Percentiles rank a stretch among this genome's conserved stretches.
phyloP scores from a whole-genome alignment of 2,888 invertebrate species.

The Flexamia atlantica region DNA sequence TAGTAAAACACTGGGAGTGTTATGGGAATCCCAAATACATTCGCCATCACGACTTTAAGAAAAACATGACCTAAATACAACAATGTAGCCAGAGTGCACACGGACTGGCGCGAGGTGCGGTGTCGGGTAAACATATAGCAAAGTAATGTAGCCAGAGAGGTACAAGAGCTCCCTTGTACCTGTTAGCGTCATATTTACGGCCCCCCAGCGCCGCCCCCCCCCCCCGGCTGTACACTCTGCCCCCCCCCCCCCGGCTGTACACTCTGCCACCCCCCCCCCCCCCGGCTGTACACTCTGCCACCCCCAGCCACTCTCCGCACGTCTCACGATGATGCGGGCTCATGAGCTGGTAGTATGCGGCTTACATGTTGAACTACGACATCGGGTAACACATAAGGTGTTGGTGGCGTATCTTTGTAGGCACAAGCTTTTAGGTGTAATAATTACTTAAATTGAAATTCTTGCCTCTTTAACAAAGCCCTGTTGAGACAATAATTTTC shows the following conservation, averaged over 20 bases:
- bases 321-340: neutral
- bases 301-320: neutral
- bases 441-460: too few relatives aligned
- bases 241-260: neutral
- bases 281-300: neutral
- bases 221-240: neutral
- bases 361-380: neutral
- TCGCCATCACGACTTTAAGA: too few relatives aligned
- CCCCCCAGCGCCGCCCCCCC: neutral
- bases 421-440: too few relatives aligned
- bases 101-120: too few relatives aligned
- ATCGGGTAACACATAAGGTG: too few relatives aligned
- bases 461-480: too few relatives aligned
- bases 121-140: conserved; percentile 27
- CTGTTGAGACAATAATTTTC: too few relatives aligned
- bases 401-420: too few relatives aligned
- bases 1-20: too few relatives aligned
- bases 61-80: too few relatives aligned
- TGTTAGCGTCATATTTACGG: conserved; percentile 21
- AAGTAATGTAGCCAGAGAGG: conserved; percentile 34
- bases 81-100: too few relatives aligned
- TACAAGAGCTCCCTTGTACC: conserved; percentile 27
- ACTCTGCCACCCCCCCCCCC: neutral
- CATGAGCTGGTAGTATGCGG: neutral
- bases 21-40: too few relatives aligned